A percentile compares a stretch with the other conserved stretches of the same genome.
Conservation (phyloP, 2,113 vertebrate species). For the Dinomys branickii region DNA sequence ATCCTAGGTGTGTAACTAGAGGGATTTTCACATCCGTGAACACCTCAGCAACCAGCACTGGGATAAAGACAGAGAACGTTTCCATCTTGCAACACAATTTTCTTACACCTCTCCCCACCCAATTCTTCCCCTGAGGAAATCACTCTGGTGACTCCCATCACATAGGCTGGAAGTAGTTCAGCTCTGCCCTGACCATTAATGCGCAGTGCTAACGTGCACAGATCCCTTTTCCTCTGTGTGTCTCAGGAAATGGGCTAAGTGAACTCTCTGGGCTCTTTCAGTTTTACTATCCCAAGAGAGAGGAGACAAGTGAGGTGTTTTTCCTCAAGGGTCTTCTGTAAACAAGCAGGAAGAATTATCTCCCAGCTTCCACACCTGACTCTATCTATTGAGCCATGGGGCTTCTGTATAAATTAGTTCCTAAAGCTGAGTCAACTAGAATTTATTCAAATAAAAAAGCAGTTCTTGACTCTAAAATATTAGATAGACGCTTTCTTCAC, state of each 20-base stretch:
- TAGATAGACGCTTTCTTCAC: slow-evolving; percentile 29
- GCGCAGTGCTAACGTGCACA: background rate
- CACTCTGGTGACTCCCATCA: background rate
- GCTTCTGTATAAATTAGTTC: slow-evolving; percentile 14
- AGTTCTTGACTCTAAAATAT: slow-evolving; percentile 15
- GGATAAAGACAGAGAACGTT: background rate
- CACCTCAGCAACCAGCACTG: background rate
- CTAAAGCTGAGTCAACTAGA: slow-evolving; percentile 40
- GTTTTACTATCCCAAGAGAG: background rate
- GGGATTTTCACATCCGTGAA: background rate
- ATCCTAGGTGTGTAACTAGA: background rate
- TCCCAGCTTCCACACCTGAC: slow-evolving; percentile 5
- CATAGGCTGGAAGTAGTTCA: background rate
- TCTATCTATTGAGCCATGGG: background rate
- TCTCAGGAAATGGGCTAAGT: background rate
- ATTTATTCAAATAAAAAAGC: slow-evolving; percentile 42
- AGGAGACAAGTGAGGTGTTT: background rate
- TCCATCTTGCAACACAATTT: background rate
- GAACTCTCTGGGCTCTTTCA: background rate
- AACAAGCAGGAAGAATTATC: slow-evolving; percentile 31
- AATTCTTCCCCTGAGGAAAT: background rate
- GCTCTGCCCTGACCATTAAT: background rate
- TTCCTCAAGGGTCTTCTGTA: background rate
- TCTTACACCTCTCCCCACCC: background rate
- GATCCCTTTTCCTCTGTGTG: background rate